These are phyloP conservation scores for Trichogramma evanescens DNA, from an alignment of 2,888 invertebrate species.

Conservation along the genomic window DNA sequence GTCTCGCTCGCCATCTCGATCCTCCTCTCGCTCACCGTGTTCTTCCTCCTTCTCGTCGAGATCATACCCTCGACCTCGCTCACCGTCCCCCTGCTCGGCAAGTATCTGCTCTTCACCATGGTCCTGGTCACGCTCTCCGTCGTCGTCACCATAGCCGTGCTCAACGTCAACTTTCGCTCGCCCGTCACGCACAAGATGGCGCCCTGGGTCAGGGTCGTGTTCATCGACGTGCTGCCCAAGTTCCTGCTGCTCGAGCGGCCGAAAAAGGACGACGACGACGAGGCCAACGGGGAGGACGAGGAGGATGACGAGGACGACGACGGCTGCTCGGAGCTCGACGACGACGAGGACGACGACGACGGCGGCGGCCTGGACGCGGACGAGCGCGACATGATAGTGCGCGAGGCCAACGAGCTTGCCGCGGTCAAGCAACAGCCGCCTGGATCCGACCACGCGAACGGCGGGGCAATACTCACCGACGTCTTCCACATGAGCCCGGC, in stretches of 20 bases:
- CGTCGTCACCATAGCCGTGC: conserved; percentile 86
- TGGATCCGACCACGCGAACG: background rate
- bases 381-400: too few species aligned
- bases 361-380: background rate
- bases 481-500: conserved; percentile 56
- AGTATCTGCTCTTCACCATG: conserved; percentile 91
- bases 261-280: conserved; percentile 63
- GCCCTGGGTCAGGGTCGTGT: conserved; percentile 82
- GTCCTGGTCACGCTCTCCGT: conserved; percentile 87
- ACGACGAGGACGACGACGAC: conserved; percentile 25
- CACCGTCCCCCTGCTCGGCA: conserved; percentile 84
- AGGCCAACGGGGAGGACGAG: conserved; percentile 53
- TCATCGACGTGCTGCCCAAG: conserved; percentile 78
- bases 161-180: conserved; percentile 87
- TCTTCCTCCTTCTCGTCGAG: conserved; percentile 86
- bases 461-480: conserved; percentile 67
- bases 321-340: conserved; percentile 36
- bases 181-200: conserved; percentile 89
- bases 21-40: conserved; percentile 86
- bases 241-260: conserved; percentile 84
- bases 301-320: conserved; percentile 51
- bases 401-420: conserved; percentile 23
- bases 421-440: conserved; percentile 50
- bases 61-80: conserved; percentile 91
- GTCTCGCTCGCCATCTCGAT: conserved; percentile 94